Evolutionary conservation across 2,888 invertebrate genomes (phyloP), one percentile per base, ranked within the genome.

Genomic region (Calameuta idolon): DNA sequence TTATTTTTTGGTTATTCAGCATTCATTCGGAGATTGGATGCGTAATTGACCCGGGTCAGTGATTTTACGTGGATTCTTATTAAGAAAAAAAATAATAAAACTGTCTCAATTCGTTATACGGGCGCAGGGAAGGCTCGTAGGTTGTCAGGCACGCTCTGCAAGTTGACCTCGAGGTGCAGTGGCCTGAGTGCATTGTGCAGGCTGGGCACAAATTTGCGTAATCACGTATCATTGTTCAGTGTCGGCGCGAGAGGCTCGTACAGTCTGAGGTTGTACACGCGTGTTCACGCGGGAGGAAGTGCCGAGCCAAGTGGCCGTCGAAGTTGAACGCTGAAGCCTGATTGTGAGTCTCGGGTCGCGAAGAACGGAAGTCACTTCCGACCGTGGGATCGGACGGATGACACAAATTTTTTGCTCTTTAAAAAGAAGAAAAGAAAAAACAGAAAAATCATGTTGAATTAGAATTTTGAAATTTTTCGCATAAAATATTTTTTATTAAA

Each of bases 131-230:
- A 23, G 55, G 55, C 55, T 55, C 55, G 55, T 55, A 23, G 23
- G 23, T 55, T 55, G 55, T 55, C 55, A 23, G 55, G 55, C 55
- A 55, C 55, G 55, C 55, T 55, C 55, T 34, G 30, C 33, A 34
- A 35, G 83, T 83, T 84, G 84, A 86, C 83, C 86, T 84, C 84
- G 81, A 81, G 81, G 81, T 82, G 79, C 83, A 80, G 80, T 77
- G 81, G 79, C 81, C 80, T 76, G 78, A 79, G 81, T 83, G 84
- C 81, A 84, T 82, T 84, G 83, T 85, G 83, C 84, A 84, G 82
- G 83, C 83, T 83, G 84, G 82, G 83, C 73, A 74, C n/a, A 69
- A 86, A 87, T 88, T 87, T 87, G 87, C 87, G 87, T 87, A 88
- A 88, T 87, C 85, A 87, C 86, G 86, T 86, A 86, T 87, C 86